Conservation (phyloP, 2,113 vertebrate species). For the Rhabdornis inornatus region DNA sequence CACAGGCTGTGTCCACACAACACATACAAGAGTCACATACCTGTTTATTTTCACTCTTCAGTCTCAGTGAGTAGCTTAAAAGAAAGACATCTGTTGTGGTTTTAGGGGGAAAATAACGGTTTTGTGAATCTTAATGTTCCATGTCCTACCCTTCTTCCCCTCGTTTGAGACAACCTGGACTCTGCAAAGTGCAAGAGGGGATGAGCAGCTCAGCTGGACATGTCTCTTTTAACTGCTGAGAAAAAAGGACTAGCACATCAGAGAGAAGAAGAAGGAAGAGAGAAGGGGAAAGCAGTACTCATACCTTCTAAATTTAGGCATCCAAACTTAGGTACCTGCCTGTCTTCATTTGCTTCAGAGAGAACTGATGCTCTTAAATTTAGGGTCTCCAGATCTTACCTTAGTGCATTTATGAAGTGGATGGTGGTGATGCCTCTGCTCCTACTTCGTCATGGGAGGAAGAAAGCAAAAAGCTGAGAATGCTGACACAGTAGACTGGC, state of each 20-base stretch:
- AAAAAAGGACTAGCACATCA: background rate
- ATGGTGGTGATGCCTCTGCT: background rate
- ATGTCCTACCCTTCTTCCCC: background rate
- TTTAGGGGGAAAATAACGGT: background rate
- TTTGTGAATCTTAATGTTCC: background rate
- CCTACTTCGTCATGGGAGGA: background rate
- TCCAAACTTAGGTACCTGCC: background rate
- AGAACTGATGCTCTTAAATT: background rate
- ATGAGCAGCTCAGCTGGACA: background rate
- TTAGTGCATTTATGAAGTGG: background rate
- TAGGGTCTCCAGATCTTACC: background rate
- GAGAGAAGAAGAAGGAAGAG: background rate
- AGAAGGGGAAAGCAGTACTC: background rate
- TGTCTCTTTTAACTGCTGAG: background rate
- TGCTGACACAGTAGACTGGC: background rate
- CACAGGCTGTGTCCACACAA: background rate
- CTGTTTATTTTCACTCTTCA: background rate
- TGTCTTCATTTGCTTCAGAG: background rate
- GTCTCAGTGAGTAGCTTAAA: background rate
- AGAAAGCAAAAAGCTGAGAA: background rate
- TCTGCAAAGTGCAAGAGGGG: background rate
- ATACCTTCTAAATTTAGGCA: slow-evolving; percentile 26
- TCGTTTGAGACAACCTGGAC: background rate
- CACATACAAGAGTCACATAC: background rate
- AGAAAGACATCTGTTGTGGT: background rate